phyloP scores from a whole-genome alignment of 2,888 invertebrate species.

The Alentia gelatinosa region DNA sequence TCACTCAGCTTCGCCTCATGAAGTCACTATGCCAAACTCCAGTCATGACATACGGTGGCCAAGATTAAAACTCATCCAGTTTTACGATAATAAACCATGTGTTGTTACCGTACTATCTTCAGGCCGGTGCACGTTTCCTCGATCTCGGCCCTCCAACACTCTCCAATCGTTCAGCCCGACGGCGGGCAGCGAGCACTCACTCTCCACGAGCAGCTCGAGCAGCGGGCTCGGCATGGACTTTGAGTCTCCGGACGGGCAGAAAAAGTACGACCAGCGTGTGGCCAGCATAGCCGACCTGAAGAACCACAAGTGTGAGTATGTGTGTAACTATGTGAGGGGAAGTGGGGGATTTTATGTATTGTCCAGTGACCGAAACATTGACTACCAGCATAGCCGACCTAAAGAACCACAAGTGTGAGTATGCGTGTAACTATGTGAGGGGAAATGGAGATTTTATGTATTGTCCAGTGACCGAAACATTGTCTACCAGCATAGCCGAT shows the following conservation, averaged over 20 bases:
- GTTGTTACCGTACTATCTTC: not conserved
- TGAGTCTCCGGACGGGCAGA: slow-evolving; percentile 71
- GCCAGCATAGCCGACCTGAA: slow-evolving; percentile 56
- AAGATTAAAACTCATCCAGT: too few species aligned
- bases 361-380: too few species aligned
- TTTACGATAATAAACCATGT: too few species aligned
- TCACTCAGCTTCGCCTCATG: too few species aligned
- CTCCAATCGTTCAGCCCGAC: slow-evolving; percentile 14
- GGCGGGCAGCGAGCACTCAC: slow-evolving; percentile 38
- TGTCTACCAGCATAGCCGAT: slow-evolving; percentile 56
- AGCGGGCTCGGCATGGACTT: slow-evolving; percentile 75
- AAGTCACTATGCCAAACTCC: too few species aligned
- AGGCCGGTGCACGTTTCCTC: slow-evolving; percentile 48
- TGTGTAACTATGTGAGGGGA: not conserved
- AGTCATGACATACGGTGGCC: too few species aligned
- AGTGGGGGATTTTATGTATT: too few species aligned
- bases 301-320: slow-evolving; percentile 59
- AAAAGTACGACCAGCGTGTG: slow-evolving; percentile 53
- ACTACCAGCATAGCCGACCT: too few species aligned
- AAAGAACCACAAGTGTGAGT: too few species aligned
- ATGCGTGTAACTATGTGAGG: too few species aligned
- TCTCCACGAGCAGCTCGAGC: slow-evolving; percentile 74
- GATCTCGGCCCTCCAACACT: not conserved
- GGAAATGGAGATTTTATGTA: too few species aligned
- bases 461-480: too few species aligned